Conservation (phyloP, 2,797 vertebrate species). For the Melanotaenia pygmaea region DNA sequence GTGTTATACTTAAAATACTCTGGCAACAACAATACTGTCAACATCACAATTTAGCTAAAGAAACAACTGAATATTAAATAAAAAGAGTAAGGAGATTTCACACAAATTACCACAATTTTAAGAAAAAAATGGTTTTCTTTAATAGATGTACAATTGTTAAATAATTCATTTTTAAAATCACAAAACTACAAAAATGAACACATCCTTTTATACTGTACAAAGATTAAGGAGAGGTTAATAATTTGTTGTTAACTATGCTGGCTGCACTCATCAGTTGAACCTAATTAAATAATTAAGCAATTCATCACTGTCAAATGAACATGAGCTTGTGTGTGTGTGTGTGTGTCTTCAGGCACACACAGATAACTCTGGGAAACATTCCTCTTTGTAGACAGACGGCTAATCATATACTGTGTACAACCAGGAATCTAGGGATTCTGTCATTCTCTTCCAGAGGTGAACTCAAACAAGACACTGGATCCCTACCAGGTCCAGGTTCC, state of each 20-base stretch:
- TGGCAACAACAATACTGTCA: neutral
- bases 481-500: conserved; percentile 9
- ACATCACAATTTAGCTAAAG: neutral
- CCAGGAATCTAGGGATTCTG: neutral
- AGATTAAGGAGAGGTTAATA: conserved; percentile 40
- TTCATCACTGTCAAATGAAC: conserved; percentile 62
- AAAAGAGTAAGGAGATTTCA: neutral
- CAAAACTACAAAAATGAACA: neutral
- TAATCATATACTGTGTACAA: neutral
- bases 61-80: neutral
- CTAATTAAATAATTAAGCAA: conserved; percentile 61
- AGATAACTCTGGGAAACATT: conserved; percentile 10
- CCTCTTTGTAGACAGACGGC: conserved; percentile 7
- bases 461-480: neutral
- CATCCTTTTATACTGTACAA: neutral
- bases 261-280: conserved; percentile 35
- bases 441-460: neutral
- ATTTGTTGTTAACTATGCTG: conserved; percentile 38
- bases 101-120: too few species aligned
- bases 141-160: accelerated
- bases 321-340: neutral
- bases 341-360: neutral
- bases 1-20: neutral
- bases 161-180: neutral
- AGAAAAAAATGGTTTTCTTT: neutral